Evolutionary conservation across 2,113 vertebrate species (phyloP).

Genomic region (Stigmatopora nigra): DNA sequence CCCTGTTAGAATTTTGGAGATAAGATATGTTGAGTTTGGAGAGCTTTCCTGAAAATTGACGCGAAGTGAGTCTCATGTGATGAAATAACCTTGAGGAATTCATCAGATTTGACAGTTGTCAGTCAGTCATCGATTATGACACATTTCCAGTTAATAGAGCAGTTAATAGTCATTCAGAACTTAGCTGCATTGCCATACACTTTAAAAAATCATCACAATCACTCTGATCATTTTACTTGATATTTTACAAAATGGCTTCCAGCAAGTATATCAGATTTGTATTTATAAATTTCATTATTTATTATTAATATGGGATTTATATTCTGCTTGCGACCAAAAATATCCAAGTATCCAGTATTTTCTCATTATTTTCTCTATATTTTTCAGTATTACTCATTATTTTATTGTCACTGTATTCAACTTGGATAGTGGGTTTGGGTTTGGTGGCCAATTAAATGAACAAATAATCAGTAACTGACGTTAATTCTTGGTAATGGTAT

Average conservation of each 20-base stretch:
- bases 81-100: conserved; percentile 15
- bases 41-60: neutral
- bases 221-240: neutral
- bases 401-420: neutral
- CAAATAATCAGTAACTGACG: neutral
- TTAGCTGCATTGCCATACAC: no score
- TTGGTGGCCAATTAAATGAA: neutral
- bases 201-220: no score
- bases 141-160: conserved; percentile 11
- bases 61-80: conserved; percentile 26
- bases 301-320: neutral
- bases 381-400: neutral
- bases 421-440: neutral
- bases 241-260: neutral
- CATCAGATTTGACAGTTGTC: conserved; percentile 48
- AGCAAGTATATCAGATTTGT: neutral
- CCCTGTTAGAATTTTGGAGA: conserved; percentile 15
- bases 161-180: neutral
- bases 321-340: neutral
- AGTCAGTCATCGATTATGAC: conserved; percentile 28
- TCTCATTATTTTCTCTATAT: neutral
- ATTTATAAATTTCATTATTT: neutral
- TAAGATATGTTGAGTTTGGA: neutral
- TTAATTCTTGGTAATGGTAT: neutral
- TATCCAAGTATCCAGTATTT: no score